A percentile compares a stretch with the other conserved stretches of the same genome.
Evolutionary conservation across 2,797 vertebrate genomes (phyloP).

Genomic region (Erithacus rubecula): DNA sequence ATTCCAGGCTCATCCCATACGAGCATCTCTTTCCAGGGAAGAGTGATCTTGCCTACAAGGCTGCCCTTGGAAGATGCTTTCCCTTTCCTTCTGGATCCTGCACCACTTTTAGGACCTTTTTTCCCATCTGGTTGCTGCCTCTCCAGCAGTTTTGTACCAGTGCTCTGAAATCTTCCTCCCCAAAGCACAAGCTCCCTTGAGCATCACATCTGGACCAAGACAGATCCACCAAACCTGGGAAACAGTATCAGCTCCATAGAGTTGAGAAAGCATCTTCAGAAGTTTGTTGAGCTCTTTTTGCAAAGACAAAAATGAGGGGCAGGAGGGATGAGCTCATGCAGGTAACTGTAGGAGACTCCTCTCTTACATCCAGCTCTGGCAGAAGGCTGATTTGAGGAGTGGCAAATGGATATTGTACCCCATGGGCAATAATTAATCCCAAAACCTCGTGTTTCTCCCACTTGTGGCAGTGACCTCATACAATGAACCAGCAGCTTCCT

Average conservation of each 20-base stretch:
- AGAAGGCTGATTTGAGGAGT: background rate
- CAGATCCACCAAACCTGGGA: background rate
- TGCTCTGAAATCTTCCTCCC: background rate
- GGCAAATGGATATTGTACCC: background rate
- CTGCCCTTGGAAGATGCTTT: background rate
- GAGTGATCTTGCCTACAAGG: background rate
- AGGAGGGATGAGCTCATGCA: background rate
- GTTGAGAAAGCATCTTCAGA: background rate
- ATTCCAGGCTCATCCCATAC: accelerated
- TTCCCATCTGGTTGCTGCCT: background rate
- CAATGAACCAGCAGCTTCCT: background rate
- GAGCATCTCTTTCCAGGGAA: background rate
- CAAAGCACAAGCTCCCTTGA: background rate
- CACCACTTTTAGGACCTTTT: background rate
- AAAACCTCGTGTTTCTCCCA: background rate
- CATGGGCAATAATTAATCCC: background rate
- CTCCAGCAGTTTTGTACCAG: background rate
- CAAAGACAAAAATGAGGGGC: background rate
- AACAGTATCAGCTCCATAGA: background rate
- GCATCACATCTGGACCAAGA: background rate
- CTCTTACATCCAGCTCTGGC: background rate
- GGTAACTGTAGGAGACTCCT: background rate
- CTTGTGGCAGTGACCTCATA: background rate
- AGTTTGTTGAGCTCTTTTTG: background rate
- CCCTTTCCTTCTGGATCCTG: background rate